Percentiles rank a stretch among this genome's conserved stretches.
Conservation (phyloP, 2,888 invertebrate genomes). For the Zygaena filipendulae region DNA sequence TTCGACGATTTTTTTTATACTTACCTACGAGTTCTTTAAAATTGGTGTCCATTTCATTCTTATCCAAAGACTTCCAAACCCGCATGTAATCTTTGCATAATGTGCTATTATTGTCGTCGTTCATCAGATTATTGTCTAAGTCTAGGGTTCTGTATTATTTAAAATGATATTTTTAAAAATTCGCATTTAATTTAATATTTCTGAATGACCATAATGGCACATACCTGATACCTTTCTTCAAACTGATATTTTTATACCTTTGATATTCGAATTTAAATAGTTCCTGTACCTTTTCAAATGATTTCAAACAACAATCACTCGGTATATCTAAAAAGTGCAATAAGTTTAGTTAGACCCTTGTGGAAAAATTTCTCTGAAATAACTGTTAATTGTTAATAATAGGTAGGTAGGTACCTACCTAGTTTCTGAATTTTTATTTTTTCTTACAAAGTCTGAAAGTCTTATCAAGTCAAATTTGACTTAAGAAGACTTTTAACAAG, state of each 20-base stretch:
- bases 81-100: constrained; percentile 44
- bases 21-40: constrained; percentile 44
- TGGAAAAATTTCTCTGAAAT: no score
- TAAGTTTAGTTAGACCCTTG: no score
- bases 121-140: constrained; percentile 30
- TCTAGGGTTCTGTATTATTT: constrained; percentile 26
- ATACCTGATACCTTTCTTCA: constrained; percentile 44
- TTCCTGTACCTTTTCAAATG: constrained; percentile 34
- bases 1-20: constrained; percentile 12
- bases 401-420: no score
- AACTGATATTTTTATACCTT: constrained; percentile 29
- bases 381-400: no score
- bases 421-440: no score
- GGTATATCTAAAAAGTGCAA: constrained; percentile 46
- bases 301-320: constrained; percentile 31
- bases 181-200: constrained; percentile 1
- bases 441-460: no score
- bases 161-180: background rate
- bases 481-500: no score
- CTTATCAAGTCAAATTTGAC: no score
- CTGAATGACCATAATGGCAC: constrained; percentile 1
- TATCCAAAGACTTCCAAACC: constrained; percentile 28
- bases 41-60: no score
- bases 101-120: constrained; percentile 27
- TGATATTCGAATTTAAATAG: constrained; percentile 32